Evolutionary conservation across 2,888 invertebrate species (phyloP).

Genomic region (Piscicola geometra): DNA sequence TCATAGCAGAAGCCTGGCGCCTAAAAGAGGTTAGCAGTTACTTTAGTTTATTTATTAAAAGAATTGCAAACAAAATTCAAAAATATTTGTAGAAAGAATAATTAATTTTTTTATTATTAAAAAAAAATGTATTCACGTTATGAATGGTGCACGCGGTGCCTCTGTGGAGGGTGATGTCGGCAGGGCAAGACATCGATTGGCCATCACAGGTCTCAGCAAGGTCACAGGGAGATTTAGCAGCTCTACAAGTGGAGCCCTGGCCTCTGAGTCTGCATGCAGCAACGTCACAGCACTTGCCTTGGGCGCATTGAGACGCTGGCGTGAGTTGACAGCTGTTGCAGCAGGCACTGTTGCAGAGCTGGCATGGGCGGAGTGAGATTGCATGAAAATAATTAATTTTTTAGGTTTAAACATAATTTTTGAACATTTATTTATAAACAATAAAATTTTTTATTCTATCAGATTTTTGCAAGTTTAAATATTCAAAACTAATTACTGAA

Average conservation of each 20-base stretch:
- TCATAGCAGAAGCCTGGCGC: constrained; percentile 16
- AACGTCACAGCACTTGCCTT: constrained; percentile 23
- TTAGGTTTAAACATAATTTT: neutral
- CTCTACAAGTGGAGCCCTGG: neutral
- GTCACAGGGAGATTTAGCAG: neutral
- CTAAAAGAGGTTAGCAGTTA: neutral
- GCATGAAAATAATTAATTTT: neutral
- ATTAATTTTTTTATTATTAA: neutral
- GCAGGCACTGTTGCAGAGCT: constrained; percentile 21
- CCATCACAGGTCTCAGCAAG: constrained; percentile 26
- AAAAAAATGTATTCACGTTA: constrained; percentile 3
- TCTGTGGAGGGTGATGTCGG: constrained; percentile 15
- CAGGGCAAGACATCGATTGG: neutral
- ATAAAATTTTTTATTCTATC: too few relatives aligned
- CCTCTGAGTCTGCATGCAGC: neutral
- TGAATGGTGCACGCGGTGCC: neutral
- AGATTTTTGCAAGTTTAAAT: too few relatives aligned
- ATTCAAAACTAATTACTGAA: neutral
- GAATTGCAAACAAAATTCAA: neutral
- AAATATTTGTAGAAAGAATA: neutral
- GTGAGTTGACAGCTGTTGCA: constrained; percentile 14
- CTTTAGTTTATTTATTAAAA: neutral
- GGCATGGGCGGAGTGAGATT: neutral
- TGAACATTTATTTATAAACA: too few relatives aligned
- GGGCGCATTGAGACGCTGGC: neutral